phyloP scores from a whole-genome alignment of 2,113 vertebrate genomes.

The Cololabis saira region DNA sequence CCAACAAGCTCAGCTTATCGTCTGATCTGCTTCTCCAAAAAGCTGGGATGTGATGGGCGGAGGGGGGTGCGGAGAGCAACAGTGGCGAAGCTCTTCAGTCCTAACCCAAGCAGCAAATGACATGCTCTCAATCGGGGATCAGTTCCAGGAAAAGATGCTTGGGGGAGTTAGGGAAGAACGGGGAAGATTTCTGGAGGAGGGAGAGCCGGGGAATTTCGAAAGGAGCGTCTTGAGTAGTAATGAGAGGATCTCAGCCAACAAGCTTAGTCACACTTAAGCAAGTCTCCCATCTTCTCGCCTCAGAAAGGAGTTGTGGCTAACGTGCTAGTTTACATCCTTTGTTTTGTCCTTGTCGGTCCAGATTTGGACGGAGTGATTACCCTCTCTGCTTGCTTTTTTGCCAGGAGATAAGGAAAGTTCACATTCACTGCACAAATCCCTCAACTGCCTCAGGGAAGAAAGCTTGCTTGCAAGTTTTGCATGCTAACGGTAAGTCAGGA shows the following conservation, averaged over 20 bases:
- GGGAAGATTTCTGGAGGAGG: slow-evolving; percentile 42
- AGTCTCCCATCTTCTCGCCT: slow-evolving; percentile 49
- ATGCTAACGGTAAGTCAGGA: slow-evolving; percentile 57
- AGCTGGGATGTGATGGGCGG: slow-evolving; percentile 36
- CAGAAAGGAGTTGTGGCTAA: slow-evolving; percentile 22
- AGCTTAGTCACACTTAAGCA: slow-evolving; percentile 64
- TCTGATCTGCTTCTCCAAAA: slow-evolving; percentile 34
- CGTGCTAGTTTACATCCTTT: slow-evolving; percentile 37
- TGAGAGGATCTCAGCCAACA: slow-evolving; percentile 61
- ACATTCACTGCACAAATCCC: slow-evolving; percentile 37
- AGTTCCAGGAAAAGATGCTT: slow-evolving; percentile 55
- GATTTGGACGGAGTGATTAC: slow-evolving; percentile 39
- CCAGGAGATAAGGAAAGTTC: slow-evolving; percentile 26
- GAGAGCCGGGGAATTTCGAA: slow-evolving; percentile 43
- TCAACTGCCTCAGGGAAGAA: slow-evolving; percentile 32
- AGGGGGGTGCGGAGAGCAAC: slow-evolving; percentile 37
- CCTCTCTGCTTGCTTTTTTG: slow-evolving; percentile 31
- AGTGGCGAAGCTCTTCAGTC: slow-evolving; percentile 43
- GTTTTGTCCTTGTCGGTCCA: slow-evolving; percentile 39
- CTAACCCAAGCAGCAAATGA: slow-evolving; percentile 44
- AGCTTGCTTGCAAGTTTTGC: slow-evolving; percentile 55
- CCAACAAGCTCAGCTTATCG: not conserved
- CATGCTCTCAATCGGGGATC: slow-evolving; percentile 64
- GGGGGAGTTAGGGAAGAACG: slow-evolving; percentile 33
- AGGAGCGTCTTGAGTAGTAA: slow-evolving; percentile 34